Percentiles rank a stretch among this genome's conserved stretches.
Conservation (phyloP, 2,797 vertebrate genomes). For the Hyperoplus immaculatus region DNA sequence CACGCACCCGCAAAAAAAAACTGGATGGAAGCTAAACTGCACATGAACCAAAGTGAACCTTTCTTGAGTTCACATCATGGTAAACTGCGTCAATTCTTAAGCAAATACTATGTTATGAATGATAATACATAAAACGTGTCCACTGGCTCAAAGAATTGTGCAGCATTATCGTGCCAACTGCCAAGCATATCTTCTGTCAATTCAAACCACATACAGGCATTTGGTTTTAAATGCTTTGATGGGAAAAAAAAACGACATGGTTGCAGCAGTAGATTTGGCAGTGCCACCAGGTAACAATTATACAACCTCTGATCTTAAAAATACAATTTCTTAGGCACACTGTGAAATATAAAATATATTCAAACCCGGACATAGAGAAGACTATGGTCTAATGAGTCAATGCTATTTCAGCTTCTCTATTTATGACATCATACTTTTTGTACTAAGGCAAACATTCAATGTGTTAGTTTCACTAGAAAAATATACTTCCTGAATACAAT, state of each 20-base stretch:
- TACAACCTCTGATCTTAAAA: not conserved
- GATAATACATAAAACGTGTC: not conserved
- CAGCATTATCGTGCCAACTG: not conserved
- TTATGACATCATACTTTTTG: not conserved
- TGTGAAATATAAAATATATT: not conserved
- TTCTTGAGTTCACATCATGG: not conserved
- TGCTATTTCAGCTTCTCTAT: constrained; percentile 1
- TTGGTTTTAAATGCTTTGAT: constrained; percentile 1
- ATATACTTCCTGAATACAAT: constrained; percentile 22
- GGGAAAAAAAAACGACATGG: not conserved
- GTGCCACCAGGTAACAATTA: not conserved
- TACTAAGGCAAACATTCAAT: constrained; percentile 39
- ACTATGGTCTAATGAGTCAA: not conserved
- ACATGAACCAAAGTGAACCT: too few species aligned
- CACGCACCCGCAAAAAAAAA: not conserved
- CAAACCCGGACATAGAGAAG: not conserved
- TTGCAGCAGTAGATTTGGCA: not conserved
- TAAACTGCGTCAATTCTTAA: not conserved
- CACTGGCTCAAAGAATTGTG: not conserved
- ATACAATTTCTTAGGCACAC: not conserved
- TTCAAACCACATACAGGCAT: not conserved
- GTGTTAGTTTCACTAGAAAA: constrained; percentile 3
- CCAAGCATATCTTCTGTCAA: not conserved
- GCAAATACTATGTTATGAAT: too few species aligned
- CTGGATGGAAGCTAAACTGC: not conserved